Evolutionary conservation across 2,797 vertebrate genomes (phyloP).

Genomic region (Liasis olivaceus): DNA sequence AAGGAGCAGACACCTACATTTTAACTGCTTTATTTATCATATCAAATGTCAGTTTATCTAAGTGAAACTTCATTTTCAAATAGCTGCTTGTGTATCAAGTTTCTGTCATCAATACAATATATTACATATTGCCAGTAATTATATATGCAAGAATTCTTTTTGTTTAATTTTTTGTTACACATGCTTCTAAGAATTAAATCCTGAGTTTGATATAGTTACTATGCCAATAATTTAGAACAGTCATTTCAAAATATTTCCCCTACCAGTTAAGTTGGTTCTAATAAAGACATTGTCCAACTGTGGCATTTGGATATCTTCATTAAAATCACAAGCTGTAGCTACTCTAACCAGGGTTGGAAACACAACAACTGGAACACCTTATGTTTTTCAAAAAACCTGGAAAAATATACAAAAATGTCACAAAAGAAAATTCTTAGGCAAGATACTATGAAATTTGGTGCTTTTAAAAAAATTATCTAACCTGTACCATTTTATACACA

Average conservation of each 20-base stretch:
- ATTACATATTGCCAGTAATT: conserved; percentile 5
- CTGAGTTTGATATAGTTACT: background rate
- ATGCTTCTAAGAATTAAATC: conserved; percentile 32
- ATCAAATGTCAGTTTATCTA: conserved; percentile 16
- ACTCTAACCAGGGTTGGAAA: background rate
- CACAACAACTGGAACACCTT: background rate
- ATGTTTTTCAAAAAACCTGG: background rate
- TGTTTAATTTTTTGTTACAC: background rate
- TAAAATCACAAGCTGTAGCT: conserved; percentile 42
- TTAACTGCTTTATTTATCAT: conserved; percentile 17
- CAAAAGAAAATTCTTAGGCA: background rate
- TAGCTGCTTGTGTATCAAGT: conserved; percentile 35
- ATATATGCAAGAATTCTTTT: background rate
- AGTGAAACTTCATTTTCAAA: conserved; percentile 37
- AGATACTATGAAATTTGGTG: background rate
- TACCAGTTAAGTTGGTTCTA: background rate
- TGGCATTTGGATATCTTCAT: background rate
- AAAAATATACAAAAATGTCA: background rate
- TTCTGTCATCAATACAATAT: background rate
- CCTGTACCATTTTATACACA: background rate
- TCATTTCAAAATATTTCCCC: background rate
- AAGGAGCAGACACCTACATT: background rate
- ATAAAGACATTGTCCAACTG: background rate
- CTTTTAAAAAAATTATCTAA: background rate
- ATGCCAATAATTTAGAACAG: background rate